A percentile compares a stretch with the other conserved stretches of the same genome.
phyloP scores from a whole-genome alignment of 2,797 vertebrate genomes.

The Psittacula derbiana region DNA sequence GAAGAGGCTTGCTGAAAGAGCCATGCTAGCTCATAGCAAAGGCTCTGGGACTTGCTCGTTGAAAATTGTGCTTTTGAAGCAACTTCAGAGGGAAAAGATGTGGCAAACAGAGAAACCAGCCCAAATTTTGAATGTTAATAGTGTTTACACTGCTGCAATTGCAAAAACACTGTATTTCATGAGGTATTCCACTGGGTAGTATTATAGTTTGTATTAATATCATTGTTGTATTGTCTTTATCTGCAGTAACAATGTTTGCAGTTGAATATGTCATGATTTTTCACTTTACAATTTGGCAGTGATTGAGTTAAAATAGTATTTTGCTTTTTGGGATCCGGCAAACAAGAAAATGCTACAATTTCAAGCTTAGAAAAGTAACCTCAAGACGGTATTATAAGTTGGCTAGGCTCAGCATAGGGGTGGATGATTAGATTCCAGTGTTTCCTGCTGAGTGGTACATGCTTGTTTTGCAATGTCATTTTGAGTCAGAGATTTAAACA shows the following conservation, averaged over 20 bases:
- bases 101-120: not conserved
- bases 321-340: constrained; percentile 26
- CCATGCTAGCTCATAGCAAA: not conserved
- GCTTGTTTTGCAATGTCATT: constrained; percentile 74
- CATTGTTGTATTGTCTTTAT: not conserved
- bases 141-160: not conserved
- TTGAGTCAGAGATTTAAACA: constrained; percentile 74
- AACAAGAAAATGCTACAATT: constrained; percentile 57
- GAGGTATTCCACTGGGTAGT: not conserved
- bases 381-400: constrained; percentile 70
- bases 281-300: constrained; percentile 14
- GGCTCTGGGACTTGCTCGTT: not conserved
- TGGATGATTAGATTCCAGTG: constrained; percentile 74
- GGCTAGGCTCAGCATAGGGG: constrained; percentile 58
- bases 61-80: not conserved
- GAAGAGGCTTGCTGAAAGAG: constrained; percentile 4
- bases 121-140: not conserved
- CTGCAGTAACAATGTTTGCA: not conserved
- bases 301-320: constrained; percentile 12
- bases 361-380: constrained; percentile 66
- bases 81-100: not conserved
- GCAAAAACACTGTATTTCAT: not conserved
- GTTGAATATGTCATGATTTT: not conserved
- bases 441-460: constrained; percentile 74
- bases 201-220: not conserved